These are phyloP conservation scores for Leptodactylus fallax DNA, from an alignment of 2,797 vertebrate species.

Conservation along the genomic window DNA sequence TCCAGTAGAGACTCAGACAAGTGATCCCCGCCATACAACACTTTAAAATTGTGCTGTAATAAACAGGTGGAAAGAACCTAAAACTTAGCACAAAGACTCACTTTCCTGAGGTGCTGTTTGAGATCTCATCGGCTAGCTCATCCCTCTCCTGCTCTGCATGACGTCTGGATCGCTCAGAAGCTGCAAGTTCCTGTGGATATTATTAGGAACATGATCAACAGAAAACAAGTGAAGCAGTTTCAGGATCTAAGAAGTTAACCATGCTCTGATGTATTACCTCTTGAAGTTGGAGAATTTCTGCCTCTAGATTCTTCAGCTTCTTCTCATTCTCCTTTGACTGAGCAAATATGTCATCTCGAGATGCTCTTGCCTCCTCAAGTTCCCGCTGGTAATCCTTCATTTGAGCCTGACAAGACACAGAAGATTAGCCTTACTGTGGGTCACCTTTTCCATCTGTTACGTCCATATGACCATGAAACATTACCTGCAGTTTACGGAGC, in stretches of 20 bases:
- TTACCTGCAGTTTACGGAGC: slow-evolving; percentile 94
- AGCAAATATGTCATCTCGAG: slow-evolving; percentile 96
- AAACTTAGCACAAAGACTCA: slow-evolving; percentile 72
- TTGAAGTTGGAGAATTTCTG: slow-evolving; percentile 94
- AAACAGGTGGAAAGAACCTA: not conserved
- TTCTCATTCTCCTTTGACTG: slow-evolving; percentile 97
- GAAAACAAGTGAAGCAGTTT: not conserved
- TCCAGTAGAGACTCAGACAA: not conserved
- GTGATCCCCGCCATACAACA: not conserved
- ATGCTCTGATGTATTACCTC: slow-evolving; percentile 78
- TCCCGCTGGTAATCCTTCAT: slow-evolving; percentile 98
- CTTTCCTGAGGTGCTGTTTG: slow-evolving; percentile 97
- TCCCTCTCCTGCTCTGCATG: slow-evolving; percentile 96
- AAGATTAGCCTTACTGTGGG: too few relatives aligned
- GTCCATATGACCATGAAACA: not conserved
- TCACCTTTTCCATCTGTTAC: not conserved
- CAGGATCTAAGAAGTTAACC: not conserved
- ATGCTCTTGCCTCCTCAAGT: slow-evolving; percentile 92
- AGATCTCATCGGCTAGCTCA: slow-evolving; percentile 94
- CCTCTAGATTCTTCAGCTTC: slow-evolving; percentile 95
- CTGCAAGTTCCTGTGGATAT: slow-evolving; percentile 86
- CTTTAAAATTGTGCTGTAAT: not conserved
- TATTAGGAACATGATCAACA: not conserved
- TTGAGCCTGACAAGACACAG: slow-evolving; percentile 82
- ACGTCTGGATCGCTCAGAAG: slow-evolving; percentile 89